Percentiles rank a stretch among this genome's conserved stretches.
These are phyloP conservation scores for Amiota mariae DNA, from an alignment of 2,888 invertebrate species.

Conservation along the genomic window DNA sequence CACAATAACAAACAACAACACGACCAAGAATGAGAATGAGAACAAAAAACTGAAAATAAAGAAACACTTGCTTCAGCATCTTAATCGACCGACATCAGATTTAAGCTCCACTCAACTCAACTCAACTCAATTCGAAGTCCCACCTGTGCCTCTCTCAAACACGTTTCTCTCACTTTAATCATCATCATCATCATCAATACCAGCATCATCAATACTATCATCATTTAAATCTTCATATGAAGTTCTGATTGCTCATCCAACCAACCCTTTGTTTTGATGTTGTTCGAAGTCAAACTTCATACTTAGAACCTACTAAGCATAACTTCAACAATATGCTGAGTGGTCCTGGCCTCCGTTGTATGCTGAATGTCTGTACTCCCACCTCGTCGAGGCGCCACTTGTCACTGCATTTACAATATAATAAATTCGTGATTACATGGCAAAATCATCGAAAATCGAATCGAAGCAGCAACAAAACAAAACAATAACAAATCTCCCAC, in stretches of 20 bases:
- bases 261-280: not conserved
- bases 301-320: not conserved
- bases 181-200: not conserved
- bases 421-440: conserved; percentile 73
- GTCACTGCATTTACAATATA: conserved; percentile 73
- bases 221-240: not conserved
- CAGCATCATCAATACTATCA: not conserved
- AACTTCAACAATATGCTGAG: not conserved
- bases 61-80: conserved; percentile 40
- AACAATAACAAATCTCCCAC: conserved; percentile 49
- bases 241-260: not conserved
- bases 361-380: conserved; percentile 46
- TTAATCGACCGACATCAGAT: conserved; percentile 53
- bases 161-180: not conserved
- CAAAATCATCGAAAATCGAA: conserved; percentile 63
- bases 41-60: conserved; percentile 18
- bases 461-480: conserved; percentile 58
- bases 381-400: conserved; percentile 71
- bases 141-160: not conserved
- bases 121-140: conserved; percentile 22
- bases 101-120: conserved; percentile 35
- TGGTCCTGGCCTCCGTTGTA: conserved; percentile 32
- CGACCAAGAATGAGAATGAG: conserved; percentile 30
- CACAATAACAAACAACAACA: conserved; percentile 41
- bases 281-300: not conserved